phyloP scores from a whole-genome alignment of 2,888 invertebrate species.

The Melolontha melolontha region DNA sequence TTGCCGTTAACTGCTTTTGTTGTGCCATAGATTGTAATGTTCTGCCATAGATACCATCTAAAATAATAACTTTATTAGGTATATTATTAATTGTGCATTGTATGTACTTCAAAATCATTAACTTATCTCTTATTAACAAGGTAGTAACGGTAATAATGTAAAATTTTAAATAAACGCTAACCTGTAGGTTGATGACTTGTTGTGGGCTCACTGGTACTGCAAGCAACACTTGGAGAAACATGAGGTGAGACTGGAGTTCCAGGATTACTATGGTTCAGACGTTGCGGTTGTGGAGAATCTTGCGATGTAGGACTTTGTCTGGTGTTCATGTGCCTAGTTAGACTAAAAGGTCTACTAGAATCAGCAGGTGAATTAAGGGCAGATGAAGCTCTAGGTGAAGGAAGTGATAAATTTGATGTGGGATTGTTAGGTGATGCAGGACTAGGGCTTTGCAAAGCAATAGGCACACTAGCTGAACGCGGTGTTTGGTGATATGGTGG shows the following conservation, averaged over 20 bases:
- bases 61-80: slow-evolving; percentile 54
- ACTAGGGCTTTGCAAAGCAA: slow-evolving; percentile 79
- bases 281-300: slow-evolving; percentile 70
- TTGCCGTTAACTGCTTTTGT: slow-evolving; percentile 68
- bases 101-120: not conserved
- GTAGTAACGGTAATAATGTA: no score
- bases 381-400: slow-evolving; percentile 79
- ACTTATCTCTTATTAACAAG: no score
- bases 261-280: slow-evolving; percentile 77
- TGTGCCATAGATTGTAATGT: slow-evolving; percentile 74
- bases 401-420: slow-evolving; percentile 77
- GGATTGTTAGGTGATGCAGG: slow-evolving; percentile 80
- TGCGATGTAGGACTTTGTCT: slow-evolving; percentile 74
- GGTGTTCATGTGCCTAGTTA: slow-evolving; percentile 67
- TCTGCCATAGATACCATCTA: slow-evolving; percentile 74
- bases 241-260: slow-evolving; percentile 77
- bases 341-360: slow-evolving; percentile 68
- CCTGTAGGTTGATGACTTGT: slow-evolving; percentile 64
- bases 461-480: slow-evolving; percentile 79
- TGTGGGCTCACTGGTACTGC: slow-evolving; percentile 62
- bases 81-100: slow-evolving; percentile 3
- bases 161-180: no score
- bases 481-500: slow-evolving; percentile 82
- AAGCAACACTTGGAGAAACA: slow-evolving; percentile 70
- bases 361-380: slow-evolving; percentile 79